Conservation (phyloP, 2,888 invertebrate species). For the Trissoscelio sp. region DNA sequence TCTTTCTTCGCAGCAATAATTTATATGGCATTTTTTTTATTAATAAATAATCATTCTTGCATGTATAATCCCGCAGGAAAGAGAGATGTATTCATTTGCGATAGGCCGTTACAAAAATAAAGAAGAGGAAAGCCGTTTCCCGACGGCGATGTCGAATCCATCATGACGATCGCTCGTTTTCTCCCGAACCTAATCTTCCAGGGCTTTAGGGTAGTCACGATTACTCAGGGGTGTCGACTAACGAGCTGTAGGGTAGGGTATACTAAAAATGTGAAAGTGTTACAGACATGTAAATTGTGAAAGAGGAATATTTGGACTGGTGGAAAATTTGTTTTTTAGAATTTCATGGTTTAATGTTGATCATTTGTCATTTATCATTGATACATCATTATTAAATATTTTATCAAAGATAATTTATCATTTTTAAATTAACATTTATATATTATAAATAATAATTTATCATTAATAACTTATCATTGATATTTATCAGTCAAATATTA, state of each 20-base stretch:
- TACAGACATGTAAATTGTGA: conserved; percentile 4
- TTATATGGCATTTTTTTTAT: background rate
- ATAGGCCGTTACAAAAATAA: conserved; percentile 15
- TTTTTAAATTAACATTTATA: no score
- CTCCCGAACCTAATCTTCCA: conserved; percentile 47
- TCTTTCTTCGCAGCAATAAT: background rate
- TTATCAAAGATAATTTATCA: no score
- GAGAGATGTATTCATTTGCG: conserved; percentile 28
- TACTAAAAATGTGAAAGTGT: background rate
- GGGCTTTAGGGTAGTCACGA: conserved; percentile 50
- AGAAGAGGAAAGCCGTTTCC: conserved; percentile 28
- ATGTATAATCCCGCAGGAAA: background rate
- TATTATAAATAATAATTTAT: no score
- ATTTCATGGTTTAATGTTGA: no score
- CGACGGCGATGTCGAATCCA: conserved; percentile 36
- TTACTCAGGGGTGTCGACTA: conserved; percentile 22
- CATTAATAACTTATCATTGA: no score
- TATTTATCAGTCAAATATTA: no score
- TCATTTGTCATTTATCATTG: no score
- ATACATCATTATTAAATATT: no score
- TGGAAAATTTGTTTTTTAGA: no score
- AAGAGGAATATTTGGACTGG: background rate
- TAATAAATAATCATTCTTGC: conserved; percentile 8
- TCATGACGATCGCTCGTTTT: conserved; percentile 45
- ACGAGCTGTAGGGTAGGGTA: conserved; percentile 10